Evolutionary conservation across 1,140 invertebrate genomes (phyloP).

Genomic region (Elysia chlorotica): DNA sequence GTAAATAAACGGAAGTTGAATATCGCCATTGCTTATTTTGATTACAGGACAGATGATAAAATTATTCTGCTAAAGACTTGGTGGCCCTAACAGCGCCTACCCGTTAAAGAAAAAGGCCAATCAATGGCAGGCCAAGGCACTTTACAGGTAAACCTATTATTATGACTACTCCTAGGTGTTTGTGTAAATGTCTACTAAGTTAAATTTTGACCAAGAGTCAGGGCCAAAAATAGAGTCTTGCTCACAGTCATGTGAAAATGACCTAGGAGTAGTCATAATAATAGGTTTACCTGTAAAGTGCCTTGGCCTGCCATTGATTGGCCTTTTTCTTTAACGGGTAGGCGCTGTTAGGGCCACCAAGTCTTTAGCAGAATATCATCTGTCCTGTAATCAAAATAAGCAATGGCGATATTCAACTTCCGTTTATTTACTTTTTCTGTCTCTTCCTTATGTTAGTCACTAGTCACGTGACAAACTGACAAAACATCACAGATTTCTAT

Average conservation of each 20-base stretch:
- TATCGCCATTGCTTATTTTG: conserved; percentile 7
- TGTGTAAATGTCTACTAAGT: not conserved
- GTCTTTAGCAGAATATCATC: too few species aligned
- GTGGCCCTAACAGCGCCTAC: not conserved
- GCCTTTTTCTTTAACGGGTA: too few species aligned
- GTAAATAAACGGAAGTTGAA: conserved; percentile 5
- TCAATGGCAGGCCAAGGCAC: conserved; percentile 13
- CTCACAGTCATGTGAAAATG: not conserved
- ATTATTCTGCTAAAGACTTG: too few species aligned
- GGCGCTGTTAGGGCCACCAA: not conserved
- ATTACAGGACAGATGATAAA: not conserved
- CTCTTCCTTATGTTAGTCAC: too few species aligned
- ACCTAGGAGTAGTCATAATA: not conserved
- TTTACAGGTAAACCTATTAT: conserved; percentile 3
- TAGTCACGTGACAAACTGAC: too few species aligned
- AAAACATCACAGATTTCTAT: too few species aligned
- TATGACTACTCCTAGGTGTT: not conserved
- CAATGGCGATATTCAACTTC: conserved; percentile 13
- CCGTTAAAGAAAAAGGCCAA: too few species aligned
- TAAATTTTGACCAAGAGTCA: not conserved
- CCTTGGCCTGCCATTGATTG: conserved; percentile 11
- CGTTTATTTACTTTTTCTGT: too few species aligned
- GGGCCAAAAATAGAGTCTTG: not conserved
- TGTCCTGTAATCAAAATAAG: not conserved
- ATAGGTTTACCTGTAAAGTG: conserved; percentile 7